Evolutionary conservation across 2,888 invertebrate genomes (phyloP).

Genomic region (Exephanes ischioxanthus): DNA sequence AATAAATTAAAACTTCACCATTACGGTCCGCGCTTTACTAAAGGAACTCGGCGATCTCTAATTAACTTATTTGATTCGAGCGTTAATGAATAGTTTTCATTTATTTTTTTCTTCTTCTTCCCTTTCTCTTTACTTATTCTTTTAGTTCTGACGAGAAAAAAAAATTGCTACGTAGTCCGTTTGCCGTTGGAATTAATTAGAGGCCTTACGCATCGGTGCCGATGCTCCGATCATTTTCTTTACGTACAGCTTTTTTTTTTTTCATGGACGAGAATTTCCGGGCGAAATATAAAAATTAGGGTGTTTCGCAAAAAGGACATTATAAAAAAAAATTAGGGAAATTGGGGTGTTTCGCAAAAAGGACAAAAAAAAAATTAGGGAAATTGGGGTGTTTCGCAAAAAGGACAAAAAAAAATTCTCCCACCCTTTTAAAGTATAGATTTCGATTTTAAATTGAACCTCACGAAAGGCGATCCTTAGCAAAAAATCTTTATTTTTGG

Average conservation of each 20-base stretch:
- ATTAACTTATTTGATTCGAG: conserved; percentile 72
- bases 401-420: too few relatives aligned
- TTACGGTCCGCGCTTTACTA: conserved; percentile 45
- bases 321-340: neutral
- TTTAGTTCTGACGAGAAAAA: neutral
- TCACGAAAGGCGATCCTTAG: too few relatives aligned
- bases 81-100: conserved; percentile 70
- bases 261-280: neutral
- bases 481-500: too few relatives aligned
- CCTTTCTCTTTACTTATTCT: neutral
- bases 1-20: conserved; percentile 35
- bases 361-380: too few relatives aligned
- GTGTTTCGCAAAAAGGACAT: too few relatives aligned
- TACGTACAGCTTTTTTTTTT: neutral
- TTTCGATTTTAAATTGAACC: too few relatives aligned
- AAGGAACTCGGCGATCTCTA: conserved; percentile 69
- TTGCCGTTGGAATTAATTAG: conserved; percentile 62
- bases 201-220: conserved; percentile 14
- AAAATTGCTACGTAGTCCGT: conserved; percentile 39
- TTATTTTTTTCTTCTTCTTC: neutral
- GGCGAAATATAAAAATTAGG: neutral
- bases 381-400: neutral
- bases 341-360: too few relatives aligned
- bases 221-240: neutral
- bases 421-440: too few relatives aligned